Conservation (phyloP, 2,888 invertebrate genomes). For the Agriopis marginaria region DNA sequence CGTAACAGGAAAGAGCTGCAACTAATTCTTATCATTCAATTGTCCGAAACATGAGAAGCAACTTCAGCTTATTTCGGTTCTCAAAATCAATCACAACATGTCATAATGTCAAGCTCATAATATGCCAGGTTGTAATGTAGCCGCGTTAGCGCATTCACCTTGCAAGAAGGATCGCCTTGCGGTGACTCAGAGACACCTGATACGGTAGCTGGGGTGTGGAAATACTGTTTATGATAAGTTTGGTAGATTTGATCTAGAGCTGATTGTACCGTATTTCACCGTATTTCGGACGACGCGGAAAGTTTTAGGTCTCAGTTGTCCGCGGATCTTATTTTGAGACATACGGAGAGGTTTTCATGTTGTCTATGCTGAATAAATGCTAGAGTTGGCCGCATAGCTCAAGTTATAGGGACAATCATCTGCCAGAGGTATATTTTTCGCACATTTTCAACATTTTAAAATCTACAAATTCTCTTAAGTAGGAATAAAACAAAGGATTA, state of each 20-base stretch:
- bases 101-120: constrained; percentile 32
- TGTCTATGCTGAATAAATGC: too few species aligned
- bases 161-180: constrained; percentile 68
- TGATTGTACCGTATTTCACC: not conserved
- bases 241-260: constrained; percentile 25
- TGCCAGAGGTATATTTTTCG: too few species aligned
- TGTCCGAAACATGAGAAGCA: constrained; percentile 17
- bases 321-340: too few species aligned
- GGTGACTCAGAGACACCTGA: constrained; percentile 61
- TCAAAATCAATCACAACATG: constrained; percentile 29
- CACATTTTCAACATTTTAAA: too few species aligned
- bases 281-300: not conserved
- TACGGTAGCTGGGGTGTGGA: constrained; percentile 42
- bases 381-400: too few species aligned
- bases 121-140: constrained; percentile 47
- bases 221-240: constrained; percentile 31
- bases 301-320: too few species aligned
- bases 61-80: constrained; percentile 3
- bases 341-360: too few species aligned
- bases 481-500: too few species aligned
- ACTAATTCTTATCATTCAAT: not conserved
- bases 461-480: too few species aligned
- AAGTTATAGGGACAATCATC: too few species aligned
- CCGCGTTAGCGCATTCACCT: constrained; percentile 64
- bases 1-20: too few species aligned